A percentile compares a stretch with the other conserved stretches of the same genome.
Conservation (phyloP, 1,140 invertebrate species). For the Drosophila bocqueti region DNA sequence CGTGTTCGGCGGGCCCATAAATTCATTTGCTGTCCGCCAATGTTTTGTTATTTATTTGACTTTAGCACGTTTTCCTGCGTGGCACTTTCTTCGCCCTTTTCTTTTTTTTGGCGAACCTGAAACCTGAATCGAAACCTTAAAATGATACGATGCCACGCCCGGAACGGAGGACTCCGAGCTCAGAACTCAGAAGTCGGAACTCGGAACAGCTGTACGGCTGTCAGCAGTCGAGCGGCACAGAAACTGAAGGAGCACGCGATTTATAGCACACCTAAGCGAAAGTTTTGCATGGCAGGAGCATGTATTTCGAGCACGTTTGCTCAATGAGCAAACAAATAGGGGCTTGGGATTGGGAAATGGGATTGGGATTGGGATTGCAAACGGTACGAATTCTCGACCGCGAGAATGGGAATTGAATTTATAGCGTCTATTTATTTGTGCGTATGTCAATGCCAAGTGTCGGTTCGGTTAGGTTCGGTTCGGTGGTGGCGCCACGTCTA, state of each 20-base stretch:
- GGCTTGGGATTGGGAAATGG: slow-evolving; percentile 33
- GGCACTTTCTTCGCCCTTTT: slow-evolving; percentile 51
- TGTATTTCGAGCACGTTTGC: slow-evolving; percentile 66
- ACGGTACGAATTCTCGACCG: slow-evolving; percentile 20
- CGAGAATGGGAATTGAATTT: slow-evolving; percentile 64
- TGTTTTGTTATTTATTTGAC: slow-evolving; percentile 82
- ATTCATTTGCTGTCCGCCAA: slow-evolving; percentile 75
- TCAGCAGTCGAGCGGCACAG: slow-evolving; percentile 74
- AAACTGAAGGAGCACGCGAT: slow-evolving; percentile 71
- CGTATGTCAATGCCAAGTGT: slow-evolving; percentile 73
- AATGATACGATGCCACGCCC: slow-evolving; percentile 78
- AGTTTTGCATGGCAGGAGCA: slow-evolving; percentile 62
- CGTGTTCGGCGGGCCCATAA: slow-evolving; percentile 54
- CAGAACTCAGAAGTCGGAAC: slow-evolving; percentile 16
- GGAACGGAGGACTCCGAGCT: neutral
- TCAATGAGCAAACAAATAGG: slow-evolving; percentile 54
- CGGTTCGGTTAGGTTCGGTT: slow-evolving; percentile 13
- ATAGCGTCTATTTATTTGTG: slow-evolving; percentile 74
- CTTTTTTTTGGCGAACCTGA: slow-evolving; percentile 2
- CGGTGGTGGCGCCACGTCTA: slow-evolving; percentile 22
- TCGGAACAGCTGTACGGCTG: slow-evolving; percentile 50
- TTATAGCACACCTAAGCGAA: slow-evolving; percentile 76
- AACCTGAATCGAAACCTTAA: slow-evolving; percentile 59
- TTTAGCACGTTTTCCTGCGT: slow-evolving; percentile 69
- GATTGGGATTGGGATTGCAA: neutral